These are phyloP conservation scores for Toxotes chatareus DNA, from an alignment of 2,113 vertebrate species.

Conservation along the genomic window DNA sequence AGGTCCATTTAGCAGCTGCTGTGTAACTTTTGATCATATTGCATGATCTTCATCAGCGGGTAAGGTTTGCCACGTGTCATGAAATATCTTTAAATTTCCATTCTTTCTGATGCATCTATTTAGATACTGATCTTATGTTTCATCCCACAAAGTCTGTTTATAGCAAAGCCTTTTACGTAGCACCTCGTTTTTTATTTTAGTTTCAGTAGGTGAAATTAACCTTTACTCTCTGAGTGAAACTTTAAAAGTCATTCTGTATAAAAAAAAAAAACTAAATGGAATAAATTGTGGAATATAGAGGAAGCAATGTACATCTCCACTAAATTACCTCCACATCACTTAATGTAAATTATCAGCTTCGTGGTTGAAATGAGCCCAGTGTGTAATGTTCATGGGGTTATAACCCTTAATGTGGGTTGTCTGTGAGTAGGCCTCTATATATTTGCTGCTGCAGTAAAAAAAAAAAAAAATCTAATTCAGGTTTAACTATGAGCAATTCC, in stretches of 20 bases:
- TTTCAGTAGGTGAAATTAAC: not conserved
- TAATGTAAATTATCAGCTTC: constrained; percentile 52
- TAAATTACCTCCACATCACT: constrained; percentile 42
- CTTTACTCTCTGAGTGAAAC: not conserved
- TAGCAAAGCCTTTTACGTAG: not conserved
- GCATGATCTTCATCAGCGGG: not conserved
- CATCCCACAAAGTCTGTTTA: not conserved
- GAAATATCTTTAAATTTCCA: not conserved
- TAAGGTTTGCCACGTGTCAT: not conserved
- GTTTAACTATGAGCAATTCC: constrained; percentile 24
- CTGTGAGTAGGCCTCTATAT: not conserved
- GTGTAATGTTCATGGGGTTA: constrained; percentile 47
- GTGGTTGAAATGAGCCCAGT: constrained; percentile 36
- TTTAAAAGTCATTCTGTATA: not conserved
- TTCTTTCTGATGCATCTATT: not conserved
- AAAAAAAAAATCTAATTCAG: not conserved
- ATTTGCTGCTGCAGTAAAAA: constrained; percentile 18
- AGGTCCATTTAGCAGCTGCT: not conserved
- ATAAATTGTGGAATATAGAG: constrained; percentile 8
- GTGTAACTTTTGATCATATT: not conserved
- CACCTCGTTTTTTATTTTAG: too few relatives aligned
- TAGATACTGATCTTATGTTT: not conserved
- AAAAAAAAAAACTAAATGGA: constrained; percentile 20
- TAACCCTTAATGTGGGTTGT: constrained; percentile 35
- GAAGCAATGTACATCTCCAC: constrained; percentile 33